Conservation (phyloP, 1,140 invertebrate species). For the Calliopsis andreniformis region DNA sequence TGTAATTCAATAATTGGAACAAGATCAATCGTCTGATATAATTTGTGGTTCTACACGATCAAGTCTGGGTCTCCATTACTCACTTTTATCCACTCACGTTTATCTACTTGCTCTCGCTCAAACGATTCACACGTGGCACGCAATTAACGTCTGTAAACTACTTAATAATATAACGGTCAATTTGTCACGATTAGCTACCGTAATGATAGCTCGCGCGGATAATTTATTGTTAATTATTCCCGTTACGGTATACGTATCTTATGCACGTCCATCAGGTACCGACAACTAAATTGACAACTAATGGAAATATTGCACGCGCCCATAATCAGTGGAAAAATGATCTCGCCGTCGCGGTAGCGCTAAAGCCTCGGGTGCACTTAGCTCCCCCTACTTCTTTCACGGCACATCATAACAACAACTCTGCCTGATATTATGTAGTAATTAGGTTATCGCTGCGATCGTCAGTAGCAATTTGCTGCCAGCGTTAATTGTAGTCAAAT, state of each 20-base stretch:
- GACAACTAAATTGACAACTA: constrained; percentile 79
- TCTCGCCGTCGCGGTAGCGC: constrained; percentile 47
- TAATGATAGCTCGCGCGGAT: constrained; percentile 74
- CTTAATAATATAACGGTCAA: constrained; percentile 79
- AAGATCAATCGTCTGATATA: constrained; percentile 8
- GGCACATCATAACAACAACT: constrained; percentile 42
- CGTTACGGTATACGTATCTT: constrained; percentile 38
- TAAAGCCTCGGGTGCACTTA: constrained; percentile 56
- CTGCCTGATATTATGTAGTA: constrained; percentile 46
- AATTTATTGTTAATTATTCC: constrained; percentile 80
- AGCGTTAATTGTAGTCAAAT: constrained; percentile 56
- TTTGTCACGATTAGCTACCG: constrained; percentile 74
- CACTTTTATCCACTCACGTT: constrained; percentile 52
- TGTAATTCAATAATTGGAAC: neutral
- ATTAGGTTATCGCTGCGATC: constrained; percentile 55
- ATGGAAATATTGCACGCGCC: constrained; percentile 76
- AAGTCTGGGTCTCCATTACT: constrained; percentile 36
- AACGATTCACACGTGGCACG: constrained; percentile 69
- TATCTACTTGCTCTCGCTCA: constrained; percentile 37
- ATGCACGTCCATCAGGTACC: constrained; percentile 67
- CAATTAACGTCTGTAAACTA: constrained; percentile 71
- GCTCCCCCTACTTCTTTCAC: constrained; percentile 27
- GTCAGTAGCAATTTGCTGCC: constrained; percentile 34
- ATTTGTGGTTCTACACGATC: constrained; percentile 46
- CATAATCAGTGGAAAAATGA: constrained; percentile 69